Conservation (phyloP, 2,797 vertebrate genomes). For the Psittacula echo region DNA sequence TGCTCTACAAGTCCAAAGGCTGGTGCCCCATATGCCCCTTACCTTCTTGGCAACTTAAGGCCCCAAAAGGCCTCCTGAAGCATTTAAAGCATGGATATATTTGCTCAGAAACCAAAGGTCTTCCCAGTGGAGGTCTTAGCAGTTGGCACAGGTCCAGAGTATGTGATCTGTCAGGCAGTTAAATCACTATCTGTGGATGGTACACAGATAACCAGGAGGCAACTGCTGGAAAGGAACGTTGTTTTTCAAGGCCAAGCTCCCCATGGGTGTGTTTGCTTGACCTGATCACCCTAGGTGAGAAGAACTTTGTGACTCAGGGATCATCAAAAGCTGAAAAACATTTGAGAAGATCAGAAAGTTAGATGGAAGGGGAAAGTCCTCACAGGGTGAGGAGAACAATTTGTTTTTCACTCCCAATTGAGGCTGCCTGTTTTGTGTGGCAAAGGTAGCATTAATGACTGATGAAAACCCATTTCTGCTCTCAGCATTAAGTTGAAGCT, state of each 20-base stretch:
- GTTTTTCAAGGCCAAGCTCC: not conserved
- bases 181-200: not conserved
- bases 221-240: not conserved
- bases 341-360: not conserved
- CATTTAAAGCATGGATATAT: not conserved
- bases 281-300: not conserved
- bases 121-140: not conserved
- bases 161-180: not conserved
- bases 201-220: not conserved
- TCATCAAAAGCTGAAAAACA: not conserved
- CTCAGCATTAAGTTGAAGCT: not conserved
- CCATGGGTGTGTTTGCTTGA: not conserved
- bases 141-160: not conserved
- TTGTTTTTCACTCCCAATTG: not conserved
- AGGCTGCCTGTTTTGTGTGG: not conserved
- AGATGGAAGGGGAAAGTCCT: not conserved
- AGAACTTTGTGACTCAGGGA: not conserved
- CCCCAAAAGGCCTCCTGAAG: not conserved
- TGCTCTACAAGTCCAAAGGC: not conserved
- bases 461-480: not conserved
- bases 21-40: not conserved
- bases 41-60: not conserved
- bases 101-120: not conserved
- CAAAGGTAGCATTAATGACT: not conserved
- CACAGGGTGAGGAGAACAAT: not conserved